These are phyloP conservation scores for Margaritifera margaritifera DNA, from an alignment of 2,888 invertebrate species.

Conservation along the genomic window DNA sequence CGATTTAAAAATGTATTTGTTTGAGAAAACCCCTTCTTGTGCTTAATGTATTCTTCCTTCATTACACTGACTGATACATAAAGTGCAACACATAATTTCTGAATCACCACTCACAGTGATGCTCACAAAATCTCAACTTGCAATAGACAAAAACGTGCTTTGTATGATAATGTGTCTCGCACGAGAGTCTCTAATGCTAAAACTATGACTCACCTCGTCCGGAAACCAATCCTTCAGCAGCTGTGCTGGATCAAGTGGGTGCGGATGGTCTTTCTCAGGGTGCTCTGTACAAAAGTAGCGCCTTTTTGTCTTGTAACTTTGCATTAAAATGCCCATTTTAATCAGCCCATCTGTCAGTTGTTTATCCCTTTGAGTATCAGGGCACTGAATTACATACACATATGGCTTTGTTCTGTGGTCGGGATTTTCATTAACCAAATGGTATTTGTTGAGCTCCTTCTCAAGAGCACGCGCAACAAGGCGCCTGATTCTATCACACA, in stretches of 20 bases:
- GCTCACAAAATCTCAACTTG: too few relatives aligned
- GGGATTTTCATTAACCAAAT: not conserved
- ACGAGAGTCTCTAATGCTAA: too few relatives aligned
- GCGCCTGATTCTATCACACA: conserved; percentile 23
- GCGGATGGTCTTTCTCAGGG: conserved; percentile 22
- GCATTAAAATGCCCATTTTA: conserved; percentile 4
- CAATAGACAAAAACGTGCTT: not conserved
- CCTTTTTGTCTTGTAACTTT: conserved; percentile 1
- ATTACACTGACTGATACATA: not conserved
- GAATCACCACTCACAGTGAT: not conserved
- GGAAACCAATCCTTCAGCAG: conserved; percentile 29
- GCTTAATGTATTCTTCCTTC: too few relatives aligned
- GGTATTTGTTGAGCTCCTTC: conserved; percentile 19
- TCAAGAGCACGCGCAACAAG: conserved; percentile 13
- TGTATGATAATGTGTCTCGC: not conserved
- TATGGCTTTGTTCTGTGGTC: conserved; percentile 9
- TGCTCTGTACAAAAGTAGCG: conserved; percentile 24
- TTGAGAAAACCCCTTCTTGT: too few relatives aligned
- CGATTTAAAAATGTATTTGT: too few relatives aligned
- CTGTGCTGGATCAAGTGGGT: conserved; percentile 8
- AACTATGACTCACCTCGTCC: conserved; percentile 25
- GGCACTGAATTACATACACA: conserved; percentile 23
- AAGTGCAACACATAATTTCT: not conserved
- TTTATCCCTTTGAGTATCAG: conserved; percentile 6
- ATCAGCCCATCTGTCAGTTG: conserved; percentile 21